Conservation (phyloP, 2,113 vertebrate genomes). For the Nothocercus julius region DNA sequence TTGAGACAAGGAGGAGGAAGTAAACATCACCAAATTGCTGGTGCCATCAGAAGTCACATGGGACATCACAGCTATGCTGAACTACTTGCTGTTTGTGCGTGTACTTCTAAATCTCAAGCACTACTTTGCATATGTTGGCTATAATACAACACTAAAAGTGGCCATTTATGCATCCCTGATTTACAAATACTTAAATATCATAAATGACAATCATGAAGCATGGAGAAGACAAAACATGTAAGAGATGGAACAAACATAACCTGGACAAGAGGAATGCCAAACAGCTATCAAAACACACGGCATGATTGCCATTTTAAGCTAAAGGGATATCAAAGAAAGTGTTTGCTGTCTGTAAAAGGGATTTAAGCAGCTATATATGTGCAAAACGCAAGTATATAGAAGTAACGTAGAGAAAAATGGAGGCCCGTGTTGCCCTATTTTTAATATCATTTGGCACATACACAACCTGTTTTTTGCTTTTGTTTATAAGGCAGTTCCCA, state of each 20-base stretch:
- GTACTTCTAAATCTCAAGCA: background rate
- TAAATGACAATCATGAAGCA: background rate
- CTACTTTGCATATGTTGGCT: accelerated
- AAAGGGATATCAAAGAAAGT: background rate
- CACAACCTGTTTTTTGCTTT: background rate
- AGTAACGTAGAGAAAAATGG: background rate
- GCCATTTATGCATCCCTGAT: background rate
- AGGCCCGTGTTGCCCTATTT: background rate
- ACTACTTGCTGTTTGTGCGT: background rate
- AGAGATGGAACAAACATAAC: background rate
- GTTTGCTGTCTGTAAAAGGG: background rate
- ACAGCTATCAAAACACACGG: background rate
- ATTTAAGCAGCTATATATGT: background rate
- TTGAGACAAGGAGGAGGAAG: background rate
- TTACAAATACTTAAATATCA: background rate
- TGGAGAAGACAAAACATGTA: accelerated
- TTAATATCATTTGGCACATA: background rate
- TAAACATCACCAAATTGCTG: background rate
- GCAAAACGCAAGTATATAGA: background rate
- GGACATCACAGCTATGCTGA: background rate
- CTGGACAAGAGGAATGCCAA: background rate
- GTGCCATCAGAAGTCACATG: background rate
- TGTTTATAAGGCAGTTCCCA: background rate
- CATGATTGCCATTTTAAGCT: background rate
- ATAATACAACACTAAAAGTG: background rate